Percentiles rank a stretch among this genome's conserved stretches.
Evolutionary conservation across 2,113 vertebrate species (phyloP).

Genomic region (Phalacrocorax aristotelis): DNA sequence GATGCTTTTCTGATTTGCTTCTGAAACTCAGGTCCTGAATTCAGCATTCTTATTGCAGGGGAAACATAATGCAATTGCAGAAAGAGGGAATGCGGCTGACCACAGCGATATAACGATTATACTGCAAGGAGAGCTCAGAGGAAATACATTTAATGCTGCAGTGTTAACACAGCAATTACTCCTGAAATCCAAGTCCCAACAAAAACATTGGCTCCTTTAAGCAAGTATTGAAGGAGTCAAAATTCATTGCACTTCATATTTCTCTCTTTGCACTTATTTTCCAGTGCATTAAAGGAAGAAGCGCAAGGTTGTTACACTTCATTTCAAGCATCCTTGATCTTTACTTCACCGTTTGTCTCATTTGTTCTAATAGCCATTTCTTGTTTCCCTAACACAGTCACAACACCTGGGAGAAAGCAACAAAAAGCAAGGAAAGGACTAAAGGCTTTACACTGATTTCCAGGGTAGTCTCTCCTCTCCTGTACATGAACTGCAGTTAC

Average conservation of each 20-base stretch:
- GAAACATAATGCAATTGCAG: not conserved
- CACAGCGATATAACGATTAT: not conserved
- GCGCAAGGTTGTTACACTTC: not conserved
- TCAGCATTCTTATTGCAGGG: not conserved
- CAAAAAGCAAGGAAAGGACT: not conserved
- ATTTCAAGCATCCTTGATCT: slow-evolving; percentile 29
- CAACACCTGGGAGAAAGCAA: not conserved
- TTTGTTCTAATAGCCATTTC: not conserved
- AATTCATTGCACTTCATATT: not conserved
- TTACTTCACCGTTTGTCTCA: not conserved
- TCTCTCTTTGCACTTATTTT: not conserved
- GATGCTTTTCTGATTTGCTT: not conserved
- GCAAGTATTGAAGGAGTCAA: not conserved
- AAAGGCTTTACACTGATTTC: not conserved
- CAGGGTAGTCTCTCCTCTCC: not conserved
- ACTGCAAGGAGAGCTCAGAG: not conserved
- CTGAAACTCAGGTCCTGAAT: not conserved
- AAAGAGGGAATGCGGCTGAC: not conserved
- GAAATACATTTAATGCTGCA: not conserved
- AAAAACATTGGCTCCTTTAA: not conserved
- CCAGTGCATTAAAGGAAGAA: not conserved
- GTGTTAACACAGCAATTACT: not conserved
- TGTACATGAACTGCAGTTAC: not conserved
- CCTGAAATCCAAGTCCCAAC: not conserved
- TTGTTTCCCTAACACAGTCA: not conserved